Evolutionary conservation across 1,140 invertebrate species (phyloP), one percentile per base, ranked within the genome.

Genomic region (Dinothrombium tinctorium): DNA sequence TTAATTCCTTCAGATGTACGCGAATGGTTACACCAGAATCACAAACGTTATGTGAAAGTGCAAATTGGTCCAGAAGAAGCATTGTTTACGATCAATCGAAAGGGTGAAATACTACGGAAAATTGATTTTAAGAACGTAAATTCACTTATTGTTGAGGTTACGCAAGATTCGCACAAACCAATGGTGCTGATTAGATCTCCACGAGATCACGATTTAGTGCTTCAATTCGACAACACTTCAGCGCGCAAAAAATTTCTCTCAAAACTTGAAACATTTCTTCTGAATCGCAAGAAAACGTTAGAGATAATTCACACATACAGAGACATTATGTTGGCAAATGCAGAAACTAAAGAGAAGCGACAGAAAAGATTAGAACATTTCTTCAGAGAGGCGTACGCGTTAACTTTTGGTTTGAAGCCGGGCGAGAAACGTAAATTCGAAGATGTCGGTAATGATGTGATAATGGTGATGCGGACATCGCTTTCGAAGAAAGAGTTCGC

Each of bases 311-410:
- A 76, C 50, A 59, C 53, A 4, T 65, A 67, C 47, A 66, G 81
- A 37, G 86, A 94, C 48, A 69, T 83, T 33, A 81, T 98, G 65
- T 58, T 94, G 35, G 72, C 77, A 15, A 78, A 84, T 52, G 90
- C 90, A 8, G 86, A 95, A 60, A 98, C 90, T 0, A 79, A 87
- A 52, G 84, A 94, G 53, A 69, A 92, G 33, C 60, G 92, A 21
- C 86, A 96, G 51, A 76, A 80, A 48, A 74, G 87, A 49, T 57
- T 98, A 21, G 90, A 96, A 54, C 84, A 94, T 60, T 99, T 99
- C 65, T 98, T 99, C 62, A 70, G 90, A 48, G 87, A 94, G 60
- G 89, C 92, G 0, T 98, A 98, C 52, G 82, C 87, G 1, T 64
- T 95, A 54, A 48, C 44, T 8, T 45, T 48, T 31, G 44, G 43